phyloP scores from a whole-genome alignment of 1,140 invertebrate species.

The Latrodectus geometricus region DNA sequence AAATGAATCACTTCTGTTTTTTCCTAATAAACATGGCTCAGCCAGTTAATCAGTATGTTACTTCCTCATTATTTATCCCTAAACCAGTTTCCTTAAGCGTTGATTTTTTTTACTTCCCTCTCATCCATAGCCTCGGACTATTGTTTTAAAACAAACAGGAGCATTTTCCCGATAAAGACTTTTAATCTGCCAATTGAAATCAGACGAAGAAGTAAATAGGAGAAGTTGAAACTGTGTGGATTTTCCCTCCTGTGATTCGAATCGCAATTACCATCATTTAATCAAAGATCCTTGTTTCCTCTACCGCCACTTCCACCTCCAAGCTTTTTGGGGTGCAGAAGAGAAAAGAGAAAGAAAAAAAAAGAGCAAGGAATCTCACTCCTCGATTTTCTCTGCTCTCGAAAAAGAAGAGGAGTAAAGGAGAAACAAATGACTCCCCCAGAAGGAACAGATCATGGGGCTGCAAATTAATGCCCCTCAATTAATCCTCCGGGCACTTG shows the following conservation, averaged over 20 bases:
- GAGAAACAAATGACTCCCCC: slow-evolving; percentile 19
- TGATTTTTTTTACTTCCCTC: no score
- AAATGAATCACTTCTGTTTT: no score
- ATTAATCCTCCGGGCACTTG: slow-evolving; percentile 17
- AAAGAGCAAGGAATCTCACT: background rate
- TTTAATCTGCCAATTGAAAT: slow-evolving; percentile 44
- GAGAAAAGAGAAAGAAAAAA: background rate
- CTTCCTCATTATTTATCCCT: no score
- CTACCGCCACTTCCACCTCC: background rate
- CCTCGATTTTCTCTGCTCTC: slow-evolving; percentile 5
- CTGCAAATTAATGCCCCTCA: slow-evolving; percentile 39
- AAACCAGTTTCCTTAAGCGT: no score
- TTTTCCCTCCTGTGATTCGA: slow-evolving; percentile 23
- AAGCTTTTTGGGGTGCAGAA: background rate
- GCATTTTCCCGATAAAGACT: background rate
- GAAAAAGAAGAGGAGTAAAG: background rate
- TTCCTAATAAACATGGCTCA: no score
- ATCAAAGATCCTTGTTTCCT: slow-evolving; percentile 33
- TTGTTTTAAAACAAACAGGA: background rate
- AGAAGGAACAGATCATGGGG: slow-evolving; percentile 33
- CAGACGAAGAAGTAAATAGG: background rate
- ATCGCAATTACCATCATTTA: slow-evolving; percentile 38
- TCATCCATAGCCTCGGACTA: background rate
- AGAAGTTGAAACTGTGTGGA: background rate
- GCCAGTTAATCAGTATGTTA: no score